Conservation (phyloP, 2,888 invertebrate species). For the Sphecodes monilicornis region DNA sequence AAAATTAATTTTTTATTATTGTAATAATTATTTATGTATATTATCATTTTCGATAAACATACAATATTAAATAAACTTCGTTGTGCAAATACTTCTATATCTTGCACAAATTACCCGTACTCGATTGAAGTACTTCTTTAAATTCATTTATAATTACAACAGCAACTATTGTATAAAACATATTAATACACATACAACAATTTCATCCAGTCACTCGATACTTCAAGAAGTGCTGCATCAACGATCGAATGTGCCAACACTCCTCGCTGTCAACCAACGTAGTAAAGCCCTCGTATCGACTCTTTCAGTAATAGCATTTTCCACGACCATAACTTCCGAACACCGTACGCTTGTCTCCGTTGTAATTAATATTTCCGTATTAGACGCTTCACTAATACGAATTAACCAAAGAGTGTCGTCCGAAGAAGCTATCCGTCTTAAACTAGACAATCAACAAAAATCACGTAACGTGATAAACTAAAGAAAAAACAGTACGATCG, state of each 20-base stretch:
- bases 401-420: slow-evolving; percentile 26
- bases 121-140: background rate
- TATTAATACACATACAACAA: background rate
- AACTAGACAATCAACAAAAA: background rate
- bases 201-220: background rate
- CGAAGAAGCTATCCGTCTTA: background rate
- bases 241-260: background rate
- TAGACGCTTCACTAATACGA: slow-evolving; percentile 57
- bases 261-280: background rate
- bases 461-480: background rate
- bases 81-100: background rate
- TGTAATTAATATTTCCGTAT: slow-evolving; percentile 57
- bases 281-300: background rate
- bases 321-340: background rate
- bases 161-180: background rate
- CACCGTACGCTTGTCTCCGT: slow-evolving; percentile 34
- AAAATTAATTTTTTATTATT: no score
- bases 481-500: background rate
- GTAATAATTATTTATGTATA: background rate
- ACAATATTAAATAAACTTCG: background rate
- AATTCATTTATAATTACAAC: background rate
- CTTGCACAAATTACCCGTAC: background rate
- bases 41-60: background rate
- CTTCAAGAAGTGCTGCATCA: background rate
- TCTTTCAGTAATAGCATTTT: background rate